Evolutionary conservation across 1,140 invertebrate species (phyloP).

Genomic region (Physella acuta): DNA sequence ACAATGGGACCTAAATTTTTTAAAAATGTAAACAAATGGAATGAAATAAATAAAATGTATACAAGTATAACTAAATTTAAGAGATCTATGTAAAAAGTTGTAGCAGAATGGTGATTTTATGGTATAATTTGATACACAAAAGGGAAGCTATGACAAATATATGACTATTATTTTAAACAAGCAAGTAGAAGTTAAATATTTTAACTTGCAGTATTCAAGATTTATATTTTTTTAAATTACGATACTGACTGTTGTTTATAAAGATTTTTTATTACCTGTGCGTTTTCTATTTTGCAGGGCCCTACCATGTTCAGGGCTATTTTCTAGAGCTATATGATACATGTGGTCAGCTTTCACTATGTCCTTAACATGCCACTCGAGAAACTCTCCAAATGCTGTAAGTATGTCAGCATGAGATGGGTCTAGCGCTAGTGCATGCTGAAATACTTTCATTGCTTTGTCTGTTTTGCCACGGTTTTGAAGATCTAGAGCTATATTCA

Average conservation of each 20-base stretch:
- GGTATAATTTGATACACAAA: too few species aligned
- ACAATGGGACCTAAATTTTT: conserved; percentile 70
- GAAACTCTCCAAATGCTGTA: conserved; percentile 89
- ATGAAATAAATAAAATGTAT: neutral
- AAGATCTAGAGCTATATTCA: conserved; percentile 83
- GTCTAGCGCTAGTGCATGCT: conserved; percentile 83
- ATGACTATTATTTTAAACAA: too few species aligned
- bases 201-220: too few species aligned
- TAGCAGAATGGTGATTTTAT: too few species aligned
- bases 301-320: conserved; percentile 80
- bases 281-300: conserved; percentile 72
- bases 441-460: conserved; percentile 84
- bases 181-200: too few species aligned
- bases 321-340: conserved; percentile 79
- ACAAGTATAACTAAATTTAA: too few species aligned
- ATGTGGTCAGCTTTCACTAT: conserved; percentile 86
- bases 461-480: conserved; percentile 77
- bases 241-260: too few species aligned
- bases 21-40: neutral
- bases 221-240: too few species aligned
- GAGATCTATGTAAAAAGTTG: too few species aligned
- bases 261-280: conserved; percentile 67
- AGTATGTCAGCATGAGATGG: conserved; percentile 90
- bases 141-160: too few species aligned
- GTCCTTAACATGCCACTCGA: conserved; percentile 84